Evolutionary conservation across 2,797 vertebrate genomes (phyloP).

Genomic region (Pseudochaenichthys georgianus): DNA sequence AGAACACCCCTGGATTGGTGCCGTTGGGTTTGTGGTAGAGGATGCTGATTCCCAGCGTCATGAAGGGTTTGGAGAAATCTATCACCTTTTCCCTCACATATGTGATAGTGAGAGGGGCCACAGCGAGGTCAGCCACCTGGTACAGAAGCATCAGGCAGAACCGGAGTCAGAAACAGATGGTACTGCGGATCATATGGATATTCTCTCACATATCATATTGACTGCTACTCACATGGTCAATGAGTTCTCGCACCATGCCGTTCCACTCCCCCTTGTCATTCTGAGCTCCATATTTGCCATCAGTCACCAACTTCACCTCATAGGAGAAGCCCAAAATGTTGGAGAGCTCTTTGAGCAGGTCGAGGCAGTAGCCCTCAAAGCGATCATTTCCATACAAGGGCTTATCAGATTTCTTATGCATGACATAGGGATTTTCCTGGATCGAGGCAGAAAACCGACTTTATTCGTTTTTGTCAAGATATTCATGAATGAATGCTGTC

Average conservation of each 20-base stretch:
- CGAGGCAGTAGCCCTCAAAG: conserved; percentile 98
- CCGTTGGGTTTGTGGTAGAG: conserved; percentile 98
- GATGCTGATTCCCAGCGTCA: conserved; percentile 98
- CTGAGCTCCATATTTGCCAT: conserved; percentile 98
- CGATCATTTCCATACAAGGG: conserved; percentile 97
- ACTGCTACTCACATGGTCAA: conserved; percentile 92
- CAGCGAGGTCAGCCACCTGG: conserved; percentile 97
- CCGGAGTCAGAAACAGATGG: not conserved
- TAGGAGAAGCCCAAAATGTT: conserved; percentile 97
- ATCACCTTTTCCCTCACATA: conserved; percentile 98
- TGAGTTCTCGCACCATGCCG: conserved; percentile 99
- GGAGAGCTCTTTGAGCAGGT: conserved; percentile 96
- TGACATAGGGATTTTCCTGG: conserved; percentile 98
- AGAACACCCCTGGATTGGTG: conserved; percentile 97
- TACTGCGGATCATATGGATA: not conserved
- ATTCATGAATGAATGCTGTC: not conserved
- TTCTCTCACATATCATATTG: not conserved
- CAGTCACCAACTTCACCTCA: conserved; percentile 95
- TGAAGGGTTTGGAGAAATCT: conserved; percentile 99
- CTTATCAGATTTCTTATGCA: conserved; percentile 98
- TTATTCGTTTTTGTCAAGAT: conserved; percentile 1
- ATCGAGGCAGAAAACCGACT: conserved; percentile 27
- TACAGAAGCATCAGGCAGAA: not conserved
- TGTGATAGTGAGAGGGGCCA: conserved; percentile 97
- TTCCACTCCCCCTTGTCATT: conserved; percentile 99